A percentile compares a stretch with the other conserved stretches of the same genome.
Evolutionary conservation across 1,140 invertebrate genomes (phyloP).

Genomic region (Kradibia gibbosae): DNA sequence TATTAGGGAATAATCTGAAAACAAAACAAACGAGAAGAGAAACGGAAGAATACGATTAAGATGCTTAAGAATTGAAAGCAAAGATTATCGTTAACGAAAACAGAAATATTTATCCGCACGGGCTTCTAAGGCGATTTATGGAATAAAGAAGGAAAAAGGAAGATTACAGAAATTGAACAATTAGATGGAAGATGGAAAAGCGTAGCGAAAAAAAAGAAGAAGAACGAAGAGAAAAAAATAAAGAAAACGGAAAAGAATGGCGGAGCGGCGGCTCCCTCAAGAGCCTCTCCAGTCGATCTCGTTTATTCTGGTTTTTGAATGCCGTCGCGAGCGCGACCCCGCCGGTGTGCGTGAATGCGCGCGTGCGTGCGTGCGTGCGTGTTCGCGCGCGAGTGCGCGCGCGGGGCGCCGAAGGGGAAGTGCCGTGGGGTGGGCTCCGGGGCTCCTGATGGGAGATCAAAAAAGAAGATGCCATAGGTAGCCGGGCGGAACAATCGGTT

Average conservation of each 20-base stretch:
- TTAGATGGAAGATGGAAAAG: no score
- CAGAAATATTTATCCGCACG: background rate
- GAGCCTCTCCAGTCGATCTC: constrained; percentile 38
- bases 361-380: no score
- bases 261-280: constrained; percentile 33
- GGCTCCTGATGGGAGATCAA: background rate
- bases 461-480: constrained; percentile 57
- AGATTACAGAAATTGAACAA: constrained; percentile 39
- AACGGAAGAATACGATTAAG: background rate
- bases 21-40: no score
- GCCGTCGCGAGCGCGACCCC: no score
- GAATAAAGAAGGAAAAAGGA: constrained; percentile 31
- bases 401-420: background rate
- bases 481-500: constrained; percentile 63
- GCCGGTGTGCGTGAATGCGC: no score
- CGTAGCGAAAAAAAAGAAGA: constrained; percentile 38
- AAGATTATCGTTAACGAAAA: background rate
- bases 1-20: background rate
- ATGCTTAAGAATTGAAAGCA: background rate
- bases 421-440: constrained; percentile 8
- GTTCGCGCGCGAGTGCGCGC: background rate
- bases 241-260: constrained; percentile 52
- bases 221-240: constrained; percentile 54
- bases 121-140: constrained; percentile 35
- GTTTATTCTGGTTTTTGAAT: constrained; percentile 47